Base-by-base conservation (phyloP, 2,113 vertebrate genomes). In the Menidia beryllina region DNA sequence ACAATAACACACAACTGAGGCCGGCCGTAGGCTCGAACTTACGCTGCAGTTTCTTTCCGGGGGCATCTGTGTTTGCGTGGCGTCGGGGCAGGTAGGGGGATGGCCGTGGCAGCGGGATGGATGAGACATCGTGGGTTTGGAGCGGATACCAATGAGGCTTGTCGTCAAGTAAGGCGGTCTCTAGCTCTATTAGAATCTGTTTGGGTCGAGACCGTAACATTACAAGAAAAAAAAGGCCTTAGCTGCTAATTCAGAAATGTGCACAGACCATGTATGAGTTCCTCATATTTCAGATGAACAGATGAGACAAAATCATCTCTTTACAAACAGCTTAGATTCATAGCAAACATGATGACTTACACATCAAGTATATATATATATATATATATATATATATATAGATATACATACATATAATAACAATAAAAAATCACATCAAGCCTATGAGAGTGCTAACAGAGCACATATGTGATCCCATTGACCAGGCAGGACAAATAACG, bases 91-190 rank as follows among this genome's bases (percentile, higher is more conserved):
- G 93, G 94, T 94, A 98, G 10, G 97, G 97, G 53, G 98, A 99
- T 70, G 97, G 94, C 55, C 95, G 94, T 86, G 98, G 97, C 91
- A 98, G 96, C 89, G 98, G 98, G 91, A 98, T 97, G 92, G 97
- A 99, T 73, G 97, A 98, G 81, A 97, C 92, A 85, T 98, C 98
- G 15, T 98, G 98, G 14, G 96, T 96, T 93, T 99, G 98, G 81
- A 99, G 94, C 72, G 97, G 98, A 88, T 98, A 99, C 97, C 96
- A 98, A 80, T 99, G 98, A 76, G 98, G 96, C 76, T 98, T 96
- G 88, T 99, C 97, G 55, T 99, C 98, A 90, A 99, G 90, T 87
- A 96, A 95, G 14, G 97, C 97, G 48, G 96, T 99, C 89, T 99
- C 98, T 92, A 99, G 87, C 91, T 99, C 97, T 68, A 99, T 99